Evolutionary conservation across 2,888 invertebrate genomes (phyloP).

Genomic region (Lymantria dispar): DNA sequence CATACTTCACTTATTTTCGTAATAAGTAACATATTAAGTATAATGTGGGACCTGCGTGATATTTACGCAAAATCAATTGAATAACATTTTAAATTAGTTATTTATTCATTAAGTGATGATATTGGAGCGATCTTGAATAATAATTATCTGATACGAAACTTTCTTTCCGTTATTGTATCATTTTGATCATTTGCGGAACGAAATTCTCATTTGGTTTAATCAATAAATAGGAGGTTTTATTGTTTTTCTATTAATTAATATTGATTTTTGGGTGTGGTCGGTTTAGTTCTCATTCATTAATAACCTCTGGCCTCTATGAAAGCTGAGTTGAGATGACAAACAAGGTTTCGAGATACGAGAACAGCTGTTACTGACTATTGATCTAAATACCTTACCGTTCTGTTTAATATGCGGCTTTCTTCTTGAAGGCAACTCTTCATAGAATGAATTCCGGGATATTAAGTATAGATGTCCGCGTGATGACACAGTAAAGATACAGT

Average conservation of each 20-base stretch:
- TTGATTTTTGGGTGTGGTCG: background rate
- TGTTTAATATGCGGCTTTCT: too few relatives aligned
- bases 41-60: background rate
- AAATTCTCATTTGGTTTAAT: background rate
- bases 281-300: background rate
- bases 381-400: too few relatives aligned
- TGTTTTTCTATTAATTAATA: background rate
- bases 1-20: background rate
- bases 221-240: background rate
- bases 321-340: too few relatives aligned
- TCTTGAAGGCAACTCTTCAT: too few relatives aligned
- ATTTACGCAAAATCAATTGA: slow-evolving; percentile 1
- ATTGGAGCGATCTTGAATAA: background rate
- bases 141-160: background rate
- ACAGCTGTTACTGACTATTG: too few relatives aligned
- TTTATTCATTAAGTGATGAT: background rate
- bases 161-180: slow-evolving; percentile 4
- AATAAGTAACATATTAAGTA: background rate
- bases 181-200: background rate
- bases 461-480: too few relatives aligned
- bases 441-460: too few relatives aligned
- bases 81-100: background rate
- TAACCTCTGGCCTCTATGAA: too few relatives aligned
- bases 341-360: too few relatives aligned
- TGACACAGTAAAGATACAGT: too few relatives aligned